Conservation (phyloP, 2,888 invertebrate species). For the Palloptera scutellata region DNA sequence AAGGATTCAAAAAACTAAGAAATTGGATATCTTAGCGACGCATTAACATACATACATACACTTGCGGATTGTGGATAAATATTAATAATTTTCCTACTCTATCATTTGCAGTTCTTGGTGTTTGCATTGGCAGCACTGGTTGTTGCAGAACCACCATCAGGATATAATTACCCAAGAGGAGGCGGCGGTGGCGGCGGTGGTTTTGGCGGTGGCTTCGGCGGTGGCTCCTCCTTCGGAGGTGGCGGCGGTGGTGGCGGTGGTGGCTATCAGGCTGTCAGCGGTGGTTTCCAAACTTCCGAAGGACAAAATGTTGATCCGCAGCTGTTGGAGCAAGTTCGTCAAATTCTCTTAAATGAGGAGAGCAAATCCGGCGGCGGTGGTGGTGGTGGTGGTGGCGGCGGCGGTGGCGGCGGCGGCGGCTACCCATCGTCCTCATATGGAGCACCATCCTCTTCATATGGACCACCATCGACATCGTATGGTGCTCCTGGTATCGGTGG, state of each 20-base stretch:
- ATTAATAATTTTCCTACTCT: conserved; percentile 14
- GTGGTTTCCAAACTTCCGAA: conserved; percentile 82
- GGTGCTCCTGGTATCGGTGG: conserved; percentile 68
- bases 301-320: conserved; percentile 83
- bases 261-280: conserved; percentile 78
- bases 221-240: conserved; percentile 58
- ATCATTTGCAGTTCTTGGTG: conserved; percentile 77
- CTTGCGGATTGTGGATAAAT: conserved; percentile 18
- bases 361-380: conserved; percentile 69
- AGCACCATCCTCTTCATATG: conserved; percentile 72
- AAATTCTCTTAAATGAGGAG: conserved; percentile 85
- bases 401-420: conserved; percentile 61
- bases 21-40: conserved; percentile 23
- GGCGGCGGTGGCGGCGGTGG: conserved; percentile 64
- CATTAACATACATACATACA: conserved; percentile 8
- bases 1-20: conserved; percentile 36
- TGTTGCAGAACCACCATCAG: conserved; percentile 78
- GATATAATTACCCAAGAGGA: conserved; percentile 79
- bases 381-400: conserved; percentile 65
- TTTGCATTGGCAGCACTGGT: conserved; percentile 79
- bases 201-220: conserved; percentile 65
- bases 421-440: conserved; percentile 67
- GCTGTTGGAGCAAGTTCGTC: conserved; percentile 83
- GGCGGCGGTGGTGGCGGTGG: conserved; percentile 72
- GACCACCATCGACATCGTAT: conserved; percentile 74